Evolutionary conservation across 2,113 vertebrate genomes (phyloP).

Genomic region (Colius striatus): DNA sequence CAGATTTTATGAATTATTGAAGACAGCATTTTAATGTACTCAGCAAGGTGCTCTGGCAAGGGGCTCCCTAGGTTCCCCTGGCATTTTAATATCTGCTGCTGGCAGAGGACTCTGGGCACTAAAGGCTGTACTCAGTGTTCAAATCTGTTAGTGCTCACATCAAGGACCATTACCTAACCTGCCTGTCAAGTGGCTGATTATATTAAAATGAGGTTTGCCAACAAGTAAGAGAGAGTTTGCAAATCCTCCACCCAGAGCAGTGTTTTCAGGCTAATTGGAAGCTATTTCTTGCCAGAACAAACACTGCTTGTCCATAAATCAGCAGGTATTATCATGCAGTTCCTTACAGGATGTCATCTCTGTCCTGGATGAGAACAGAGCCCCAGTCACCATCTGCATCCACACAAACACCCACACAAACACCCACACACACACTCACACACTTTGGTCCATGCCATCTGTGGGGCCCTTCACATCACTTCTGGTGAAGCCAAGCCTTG

Average conservation of each 20-base stretch:
- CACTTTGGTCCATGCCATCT: background rate
- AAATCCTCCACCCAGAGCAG: constrained; percentile 8
- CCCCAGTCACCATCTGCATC: background rate
- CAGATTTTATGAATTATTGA: constrained; percentile 53
- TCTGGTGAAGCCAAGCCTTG: background rate
- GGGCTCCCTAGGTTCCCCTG: background rate
- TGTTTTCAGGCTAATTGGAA: constrained; percentile 54
- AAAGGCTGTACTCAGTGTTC: background rate
- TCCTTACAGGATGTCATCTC: background rate
- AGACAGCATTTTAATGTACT: background rate
- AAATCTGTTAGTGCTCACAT: background rate
- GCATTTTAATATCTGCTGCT: constrained; percentile 11
- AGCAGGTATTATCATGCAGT: background rate
- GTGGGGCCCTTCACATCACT: rapidly evolving
- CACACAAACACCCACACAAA: too few species aligned
- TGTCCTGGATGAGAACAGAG: background rate
- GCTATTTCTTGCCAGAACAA: constrained; percentile 27
- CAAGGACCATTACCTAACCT: constrained; percentile 17
- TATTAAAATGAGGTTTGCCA: constrained; percentile 37
- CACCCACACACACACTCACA: too few species aligned
- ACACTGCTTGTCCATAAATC: background rate
- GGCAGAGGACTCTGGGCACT: constrained; percentile 13
- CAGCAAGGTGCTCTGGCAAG: constrained; percentile 46
- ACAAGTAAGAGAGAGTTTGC: constrained; percentile 4
- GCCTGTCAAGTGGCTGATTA: constrained; percentile 21